These are phyloP conservation scores for Rhea pennata DNA, from an alignment of 2,113 vertebrate species.

Conservation along the genomic window DNA sequence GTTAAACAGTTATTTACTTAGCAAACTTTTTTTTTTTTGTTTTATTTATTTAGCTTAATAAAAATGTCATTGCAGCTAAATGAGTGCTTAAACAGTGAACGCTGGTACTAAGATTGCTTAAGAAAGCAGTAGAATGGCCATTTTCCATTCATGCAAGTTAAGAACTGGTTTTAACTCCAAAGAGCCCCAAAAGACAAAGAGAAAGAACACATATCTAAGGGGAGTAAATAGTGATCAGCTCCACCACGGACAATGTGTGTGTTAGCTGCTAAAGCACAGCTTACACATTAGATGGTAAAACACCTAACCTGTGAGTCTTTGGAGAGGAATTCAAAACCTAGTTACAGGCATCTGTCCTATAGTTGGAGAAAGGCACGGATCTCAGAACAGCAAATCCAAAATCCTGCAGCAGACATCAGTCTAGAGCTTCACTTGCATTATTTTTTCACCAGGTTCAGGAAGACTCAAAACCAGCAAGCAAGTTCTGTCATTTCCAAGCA, in stretches of 20 bases:
- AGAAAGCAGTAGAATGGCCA: background rate
- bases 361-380: background rate
- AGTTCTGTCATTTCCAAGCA: background rate
- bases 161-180: background rate
- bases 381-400: background rate
- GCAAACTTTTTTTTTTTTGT: too few relatives aligned
- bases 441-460: background rate
- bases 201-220: background rate
- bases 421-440: background rate
- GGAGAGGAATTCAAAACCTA: background rate
- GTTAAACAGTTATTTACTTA: background rate
- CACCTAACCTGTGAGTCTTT: background rate
- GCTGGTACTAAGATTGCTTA: background rate
- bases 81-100: background rate
- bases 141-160: background rate
- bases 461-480: background rate
- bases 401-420: background rate
- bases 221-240: background rate
- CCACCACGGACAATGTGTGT: background rate
- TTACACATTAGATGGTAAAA: background rate
- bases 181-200: background rate
- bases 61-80: background rate
- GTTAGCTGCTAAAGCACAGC: background rate
- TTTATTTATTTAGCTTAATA: background rate
- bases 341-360: background rate